Conservation (phyloP, 2,113 vertebrate genomes). For the Nothobranchius furzeri region DNA sequence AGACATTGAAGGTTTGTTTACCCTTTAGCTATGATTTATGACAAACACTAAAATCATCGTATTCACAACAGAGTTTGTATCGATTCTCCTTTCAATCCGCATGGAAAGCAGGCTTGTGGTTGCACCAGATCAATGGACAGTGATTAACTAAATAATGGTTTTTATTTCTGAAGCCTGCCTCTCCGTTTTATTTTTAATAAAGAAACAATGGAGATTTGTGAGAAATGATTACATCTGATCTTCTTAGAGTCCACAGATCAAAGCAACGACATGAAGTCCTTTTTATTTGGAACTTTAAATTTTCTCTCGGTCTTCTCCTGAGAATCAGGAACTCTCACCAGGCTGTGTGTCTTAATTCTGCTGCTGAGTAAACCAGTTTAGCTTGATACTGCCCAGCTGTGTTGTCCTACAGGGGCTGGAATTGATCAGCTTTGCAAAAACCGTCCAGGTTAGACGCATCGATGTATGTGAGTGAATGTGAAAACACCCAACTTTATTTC, state of each 20-base stretch:
- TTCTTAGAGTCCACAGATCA: not conserved
- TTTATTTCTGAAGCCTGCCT: constrained; percentile 6
- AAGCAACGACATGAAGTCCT: not conserved
- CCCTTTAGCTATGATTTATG: constrained; percentile 17
- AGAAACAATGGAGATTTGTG: constrained; percentile 1
- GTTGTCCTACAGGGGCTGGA: constrained; percentile 10
- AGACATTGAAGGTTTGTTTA: constrained; percentile 13
- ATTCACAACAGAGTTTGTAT: constrained; percentile 12
- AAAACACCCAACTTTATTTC: not conserved
- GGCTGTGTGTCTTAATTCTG: not conserved
- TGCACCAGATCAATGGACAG: constrained; percentile 20
- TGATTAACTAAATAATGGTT: constrained; percentile 33
- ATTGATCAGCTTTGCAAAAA: constrained; percentile 22
- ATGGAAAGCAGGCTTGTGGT: constrained; percentile 13
- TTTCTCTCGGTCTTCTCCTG: not conserved
- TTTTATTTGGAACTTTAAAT: not conserved
- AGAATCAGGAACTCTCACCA: not conserved
- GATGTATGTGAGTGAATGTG: not conserved
- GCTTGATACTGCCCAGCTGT: constrained; percentile 13
- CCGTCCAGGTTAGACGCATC: not conserved
- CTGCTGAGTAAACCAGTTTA: constrained; percentile 15
- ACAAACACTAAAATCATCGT: constrained; percentile 3
- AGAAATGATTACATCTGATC: not conserved
- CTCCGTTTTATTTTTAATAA: not conserved
- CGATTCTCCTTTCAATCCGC: constrained; percentile 13